Conservation (phyloP, 2,888 invertebrate genomes). For the Drosophila paracracens region DNA sequence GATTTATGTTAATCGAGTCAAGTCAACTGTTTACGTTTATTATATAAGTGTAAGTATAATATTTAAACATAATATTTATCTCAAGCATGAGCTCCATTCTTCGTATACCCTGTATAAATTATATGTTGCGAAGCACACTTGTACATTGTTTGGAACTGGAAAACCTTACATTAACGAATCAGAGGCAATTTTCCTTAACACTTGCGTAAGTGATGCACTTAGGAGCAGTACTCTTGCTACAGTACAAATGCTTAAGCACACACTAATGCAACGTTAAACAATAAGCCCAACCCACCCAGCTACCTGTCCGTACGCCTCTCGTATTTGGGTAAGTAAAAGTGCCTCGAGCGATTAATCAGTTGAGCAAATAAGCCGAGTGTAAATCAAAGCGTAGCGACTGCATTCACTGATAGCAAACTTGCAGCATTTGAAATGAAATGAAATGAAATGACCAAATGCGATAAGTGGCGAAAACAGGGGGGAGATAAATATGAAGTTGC, state of each 20-base stretch:
- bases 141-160: neutral
- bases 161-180: neutral
- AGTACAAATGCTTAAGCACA: slow-evolving; percentile 3
- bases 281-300: slow-evolving; percentile 13
- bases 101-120: neutral
- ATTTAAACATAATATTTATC: neutral
- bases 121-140: neutral
- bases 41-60: neutral
- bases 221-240: neutral
- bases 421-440: slow-evolving; percentile 17
- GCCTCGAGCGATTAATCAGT: slow-evolving; percentile 57
- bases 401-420: slow-evolving; percentile 36
- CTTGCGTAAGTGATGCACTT: slow-evolving; percentile 15
- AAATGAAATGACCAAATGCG: slow-evolving; percentile 18
- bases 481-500: slow-evolving; percentile 44
- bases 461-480: slow-evolving; percentile 55
- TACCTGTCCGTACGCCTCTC: neutral
- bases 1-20: neutral
- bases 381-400: slow-evolving; percentile 36
- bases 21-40: neutral
- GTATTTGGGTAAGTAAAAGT: slow-evolving; percentile 20
- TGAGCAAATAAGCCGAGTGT: slow-evolving; percentile 56
- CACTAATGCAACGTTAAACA: slow-evolving; percentile 50
- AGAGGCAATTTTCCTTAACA: neutral
- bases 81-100: neutral